Percentiles rank a stretch among this genome's conserved stretches.
These are phyloP conservation scores for Antheraea pernyi DNA, from an alignment of 1,140 invertebrate species.

Conservation along the genomic window DNA sequence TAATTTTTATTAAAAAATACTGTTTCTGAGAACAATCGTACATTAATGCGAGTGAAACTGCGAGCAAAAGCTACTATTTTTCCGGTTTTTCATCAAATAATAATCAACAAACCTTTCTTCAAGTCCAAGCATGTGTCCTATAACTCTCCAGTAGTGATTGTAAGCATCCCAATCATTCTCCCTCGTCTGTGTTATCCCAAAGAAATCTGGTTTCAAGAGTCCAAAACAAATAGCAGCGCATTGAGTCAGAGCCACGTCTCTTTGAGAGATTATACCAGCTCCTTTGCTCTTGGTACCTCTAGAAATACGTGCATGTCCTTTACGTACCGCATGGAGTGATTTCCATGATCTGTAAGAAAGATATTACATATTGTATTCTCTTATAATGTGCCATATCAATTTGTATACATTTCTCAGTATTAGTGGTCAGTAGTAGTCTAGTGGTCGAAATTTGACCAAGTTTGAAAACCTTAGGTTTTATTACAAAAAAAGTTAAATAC, in stretches of 20 bases:
- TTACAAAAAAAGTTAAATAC: too few species aligned
- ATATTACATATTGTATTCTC: neutral
- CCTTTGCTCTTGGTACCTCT: constrained; percentile 64
- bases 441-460: too few species aligned
- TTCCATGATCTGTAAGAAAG: constrained; percentile 77
- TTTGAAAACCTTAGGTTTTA: too few species aligned
- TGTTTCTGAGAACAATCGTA: too few species aligned
- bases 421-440: too few species aligned
- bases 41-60: too few species aligned
- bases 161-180: constrained; percentile 82
- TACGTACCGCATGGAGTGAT: constrained; percentile 84
- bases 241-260: constrained; percentile 91
- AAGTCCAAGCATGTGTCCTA: constrained; percentile 90
- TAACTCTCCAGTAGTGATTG: constrained; percentile 90
- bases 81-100: neutral
- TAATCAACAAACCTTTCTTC: constrained; percentile 82
- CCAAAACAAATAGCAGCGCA: constrained; percentile 92
- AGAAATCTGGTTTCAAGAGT: constrained; percentile 82
- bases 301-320: constrained; percentile 83
- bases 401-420: too few species aligned
- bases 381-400: too few species aligned
- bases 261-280: constrained; percentile 83
- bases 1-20: too few species aligned
- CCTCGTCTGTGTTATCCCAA: constrained; percentile 80
- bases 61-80: neutral